Base-by-base conservation (phyloP, 1,140 invertebrate genomes). In the Drosophila teissieri region DNA sequence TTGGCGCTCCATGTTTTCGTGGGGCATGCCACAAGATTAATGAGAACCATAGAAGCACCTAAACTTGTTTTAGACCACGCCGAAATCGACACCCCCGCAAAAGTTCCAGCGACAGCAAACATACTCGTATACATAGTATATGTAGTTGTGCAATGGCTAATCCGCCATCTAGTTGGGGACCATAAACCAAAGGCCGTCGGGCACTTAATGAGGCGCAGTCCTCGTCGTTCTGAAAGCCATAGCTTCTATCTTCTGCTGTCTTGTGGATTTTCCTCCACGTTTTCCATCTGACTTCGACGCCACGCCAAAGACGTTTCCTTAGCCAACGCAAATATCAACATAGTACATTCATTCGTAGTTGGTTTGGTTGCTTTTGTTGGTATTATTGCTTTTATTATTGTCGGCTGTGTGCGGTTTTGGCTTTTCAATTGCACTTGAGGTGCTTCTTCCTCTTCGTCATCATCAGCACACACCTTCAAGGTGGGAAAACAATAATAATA, bases 351-450 rank as follows among this genome's bases (percentile, higher is more conserved):
- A 31, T 39, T 39, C 11, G 51, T 53, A 57, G 36, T 40, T 65
- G 48, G 6, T 27, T 27, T 19, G 1, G 19, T 19, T 24, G 31
- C 42, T 51, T 12, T 58, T 51, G 39, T 45, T 55, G 55, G 39
- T 49, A 19, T 44, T 63, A 17, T 27, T 57, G 63, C 48, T 51
- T 51, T 51, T 51, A 51, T 51, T 62, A 52, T 70, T 48, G 53
- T 34, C 2, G 11, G 31, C 27, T 54, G 61, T 40, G 45, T 65
- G 79, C 54, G 63, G 74, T 55, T 73, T 84, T 80, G 44, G 58
- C 72, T 49, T 73, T 85, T 74, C 55, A 85, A 86, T 86, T 69
- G 83, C 79, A 88, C 83, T 83, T 86, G 65, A 76, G 65, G 82
- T 64, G 84, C 75, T 86, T 79, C 82, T 64, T 51, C 49, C 45